Percentiles rank a stretch among this genome's conserved stretches.
phyloP scores from a whole-genome alignment of 2,113 vertebrate genomes.

The Maccullochella peelii region DNA sequence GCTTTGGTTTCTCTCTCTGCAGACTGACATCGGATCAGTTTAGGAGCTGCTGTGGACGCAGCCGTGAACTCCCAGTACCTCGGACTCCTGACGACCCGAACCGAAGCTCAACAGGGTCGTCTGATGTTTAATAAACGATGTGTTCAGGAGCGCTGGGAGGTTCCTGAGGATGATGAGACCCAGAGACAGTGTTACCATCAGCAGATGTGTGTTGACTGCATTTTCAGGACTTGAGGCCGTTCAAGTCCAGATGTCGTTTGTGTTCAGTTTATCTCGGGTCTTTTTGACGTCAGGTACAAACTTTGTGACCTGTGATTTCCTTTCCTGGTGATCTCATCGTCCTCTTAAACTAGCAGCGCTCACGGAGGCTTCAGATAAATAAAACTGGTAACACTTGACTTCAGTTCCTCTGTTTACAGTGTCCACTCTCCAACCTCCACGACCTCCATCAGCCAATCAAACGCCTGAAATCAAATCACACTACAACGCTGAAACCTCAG shows the following conservation, averaged over 20 bases:
- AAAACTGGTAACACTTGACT: slow-evolving; percentile 68
- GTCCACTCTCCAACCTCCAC: slow-evolving; percentile 32
- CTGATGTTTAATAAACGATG: slow-evolving; percentile 14
- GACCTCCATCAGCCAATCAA: slow-evolving; percentile 30
- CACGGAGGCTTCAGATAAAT: slow-evolving; percentile 21
- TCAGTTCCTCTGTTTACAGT: slow-evolving; percentile 42
- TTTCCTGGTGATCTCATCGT: slow-evolving; percentile 16
- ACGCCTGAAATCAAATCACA: slow-evolving; percentile 23
- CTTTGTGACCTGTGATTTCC: not conserved
- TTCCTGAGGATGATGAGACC: slow-evolving; percentile 10
- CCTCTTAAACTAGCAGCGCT: slow-evolving; percentile 1
- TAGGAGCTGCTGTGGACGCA: slow-evolving; percentile 25
- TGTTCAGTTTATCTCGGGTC: not conserved
- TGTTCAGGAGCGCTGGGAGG: slow-evolving; percentile 25
- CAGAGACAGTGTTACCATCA: not conserved
- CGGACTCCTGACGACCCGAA: slow-evolving; percentile 8
- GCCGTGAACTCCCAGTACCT: slow-evolving; percentile 48
- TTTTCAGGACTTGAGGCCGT: not conserved
- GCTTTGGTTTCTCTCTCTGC: not conserved
- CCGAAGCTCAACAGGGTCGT: not conserved
- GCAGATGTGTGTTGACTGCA: not conserved
- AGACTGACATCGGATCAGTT: not conserved
- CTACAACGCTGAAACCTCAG: slow-evolving; percentile 26
- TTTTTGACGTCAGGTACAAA: not conserved
- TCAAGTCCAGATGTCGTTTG: not conserved